Percentiles rank a stretch among this genome's conserved stretches.
Conservation (phyloP, 2,113 vertebrate species). For the Callipepla squamata region DNA sequence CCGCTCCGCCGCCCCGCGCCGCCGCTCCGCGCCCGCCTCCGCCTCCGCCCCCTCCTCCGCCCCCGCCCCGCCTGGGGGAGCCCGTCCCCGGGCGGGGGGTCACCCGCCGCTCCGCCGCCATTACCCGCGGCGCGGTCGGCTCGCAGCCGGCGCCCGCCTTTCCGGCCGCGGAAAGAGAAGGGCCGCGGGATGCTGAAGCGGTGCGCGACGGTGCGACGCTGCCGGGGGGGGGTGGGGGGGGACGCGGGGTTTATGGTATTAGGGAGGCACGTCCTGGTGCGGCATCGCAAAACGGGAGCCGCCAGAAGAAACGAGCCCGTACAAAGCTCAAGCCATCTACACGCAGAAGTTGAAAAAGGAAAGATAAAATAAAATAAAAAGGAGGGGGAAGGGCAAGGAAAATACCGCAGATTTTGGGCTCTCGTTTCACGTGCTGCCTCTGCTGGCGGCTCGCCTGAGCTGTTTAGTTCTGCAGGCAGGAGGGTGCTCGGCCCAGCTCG, state of each 20-base stretch:
- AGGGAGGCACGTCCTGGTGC: background rate
- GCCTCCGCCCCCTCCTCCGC: too few relatives aligned
- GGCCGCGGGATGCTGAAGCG: accelerated
- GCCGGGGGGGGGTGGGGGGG: background rate
- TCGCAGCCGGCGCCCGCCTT: background rate
- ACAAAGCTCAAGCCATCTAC: background rate
- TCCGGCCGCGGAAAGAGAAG: accelerated
- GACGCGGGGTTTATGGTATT: background rate
- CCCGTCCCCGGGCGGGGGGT: too few relatives aligned
- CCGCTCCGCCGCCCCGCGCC: too few relatives aligned
- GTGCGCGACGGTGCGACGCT: background rate
- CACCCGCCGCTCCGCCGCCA: too few relatives aligned
- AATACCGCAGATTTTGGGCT: background rate
- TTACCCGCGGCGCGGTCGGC: too few relatives aligned
- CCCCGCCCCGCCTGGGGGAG: too few relatives aligned
- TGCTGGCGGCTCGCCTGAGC: background rate
- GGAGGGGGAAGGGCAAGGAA: background rate
- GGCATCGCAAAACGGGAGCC: background rate
- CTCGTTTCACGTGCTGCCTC: accelerated
- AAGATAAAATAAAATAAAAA: too few relatives aligned
- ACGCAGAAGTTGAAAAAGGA: background rate
- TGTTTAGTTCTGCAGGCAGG: background rate
- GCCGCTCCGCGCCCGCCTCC: too few relatives aligned
- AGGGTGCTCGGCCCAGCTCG: background rate
- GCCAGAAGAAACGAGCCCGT: background rate